phyloP scores from a whole-genome alignment of 2,113 vertebrate species.

The Halichoerus grypus region DNA sequence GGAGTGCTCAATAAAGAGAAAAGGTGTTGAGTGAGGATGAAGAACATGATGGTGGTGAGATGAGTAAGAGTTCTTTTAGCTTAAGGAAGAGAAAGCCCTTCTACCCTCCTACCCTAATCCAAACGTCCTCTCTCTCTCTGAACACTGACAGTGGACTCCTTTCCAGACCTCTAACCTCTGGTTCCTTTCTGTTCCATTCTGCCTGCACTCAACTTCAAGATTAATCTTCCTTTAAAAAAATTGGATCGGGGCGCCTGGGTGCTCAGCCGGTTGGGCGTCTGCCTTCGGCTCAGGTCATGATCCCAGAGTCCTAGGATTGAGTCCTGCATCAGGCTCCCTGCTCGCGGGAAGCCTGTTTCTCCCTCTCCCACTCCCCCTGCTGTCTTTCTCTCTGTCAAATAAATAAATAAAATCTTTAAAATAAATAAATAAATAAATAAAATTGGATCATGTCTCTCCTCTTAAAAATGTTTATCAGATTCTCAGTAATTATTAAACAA shows the following conservation, averaged over 20 bases:
- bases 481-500: neutral
- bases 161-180: neutral
- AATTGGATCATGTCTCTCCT: neutral
- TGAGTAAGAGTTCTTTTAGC: neutral
- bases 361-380: too few relatives aligned
- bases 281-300: too few relatives aligned
- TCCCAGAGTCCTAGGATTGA: too few relatives aligned
- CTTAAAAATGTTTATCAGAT: conserved; percentile 16
- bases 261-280: too few relatives aligned
- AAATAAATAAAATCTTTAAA: too few relatives aligned
- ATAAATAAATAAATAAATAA: too few relatives aligned
- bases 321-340: too few relatives aligned
- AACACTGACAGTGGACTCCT: neutral
- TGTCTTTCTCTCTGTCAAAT: too few relatives aligned
- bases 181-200: conserved; percentile 7
- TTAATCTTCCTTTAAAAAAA: neutral
- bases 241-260: too few relatives aligned
- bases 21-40: neutral
- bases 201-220: neutral
- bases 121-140: neutral
- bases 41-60: neutral
- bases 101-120: neutral
- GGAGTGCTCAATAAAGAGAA: neutral
- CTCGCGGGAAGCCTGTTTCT: too few relatives aligned
- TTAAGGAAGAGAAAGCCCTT: neutral